These are phyloP conservation scores for Netelia melanura DNA, from an alignment of 2,888 invertebrate species.

Conservation along the genomic window DNA sequence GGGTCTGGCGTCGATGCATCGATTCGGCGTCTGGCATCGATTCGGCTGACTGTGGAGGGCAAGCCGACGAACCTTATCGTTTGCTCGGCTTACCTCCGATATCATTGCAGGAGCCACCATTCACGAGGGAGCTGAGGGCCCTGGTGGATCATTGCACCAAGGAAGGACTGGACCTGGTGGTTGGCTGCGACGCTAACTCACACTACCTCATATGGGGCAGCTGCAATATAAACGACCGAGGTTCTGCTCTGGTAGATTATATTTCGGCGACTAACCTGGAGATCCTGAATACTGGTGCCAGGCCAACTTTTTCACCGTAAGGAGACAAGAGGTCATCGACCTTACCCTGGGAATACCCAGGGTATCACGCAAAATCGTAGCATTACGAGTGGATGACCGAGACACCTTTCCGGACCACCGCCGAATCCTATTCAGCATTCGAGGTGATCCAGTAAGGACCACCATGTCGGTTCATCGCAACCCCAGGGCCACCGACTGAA, in stretches of 20 bases:
- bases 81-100: constrained; percentile 12
- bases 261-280: background rate
- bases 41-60: background rate
- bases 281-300: background rate
- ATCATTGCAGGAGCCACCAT: background rate
- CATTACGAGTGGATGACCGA: constrained; percentile 41
- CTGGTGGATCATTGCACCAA: constrained; percentile 24
- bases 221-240: constrained; percentile 1
- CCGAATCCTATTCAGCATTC: background rate
- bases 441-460: background rate
- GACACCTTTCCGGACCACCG: background rate
- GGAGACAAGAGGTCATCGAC: background rate
- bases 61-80: background rate
- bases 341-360: background rate
- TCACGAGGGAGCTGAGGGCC: background rate
- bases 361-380: background rate
- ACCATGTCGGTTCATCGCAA: constrained; percentile 6
- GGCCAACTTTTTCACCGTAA: no score
- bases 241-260: constrained; percentile 11
- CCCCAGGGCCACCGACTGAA: constrained; percentile 42
- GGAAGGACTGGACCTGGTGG: background rate
- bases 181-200: constrained; percentile 18
- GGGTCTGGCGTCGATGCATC: background rate
- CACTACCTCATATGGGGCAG: constrained; percentile 21
- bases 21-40: background rate